Percentiles rank a stretch among this genome's conserved stretches.
Evolutionary conservation across 2,888 invertebrate genomes (phyloP).

Genomic region (Sesia apiformis): DNA sequence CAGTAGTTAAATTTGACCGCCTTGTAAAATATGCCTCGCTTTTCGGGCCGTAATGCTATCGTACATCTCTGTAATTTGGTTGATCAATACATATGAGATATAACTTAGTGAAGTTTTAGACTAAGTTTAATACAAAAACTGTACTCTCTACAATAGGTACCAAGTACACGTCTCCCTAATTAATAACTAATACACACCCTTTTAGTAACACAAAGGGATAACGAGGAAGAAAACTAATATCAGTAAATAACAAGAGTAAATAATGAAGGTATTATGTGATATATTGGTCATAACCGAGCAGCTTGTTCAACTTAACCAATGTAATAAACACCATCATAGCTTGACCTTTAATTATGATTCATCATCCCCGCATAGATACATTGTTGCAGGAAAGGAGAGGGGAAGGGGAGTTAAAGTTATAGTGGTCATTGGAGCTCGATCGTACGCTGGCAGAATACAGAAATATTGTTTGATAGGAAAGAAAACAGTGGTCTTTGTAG

Average conservation of each 20-base stretch:
- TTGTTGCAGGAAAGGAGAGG: background rate
- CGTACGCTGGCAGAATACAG: background rate
- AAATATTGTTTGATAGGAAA: background rate
- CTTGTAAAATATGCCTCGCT: no score
- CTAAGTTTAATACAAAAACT: no score
- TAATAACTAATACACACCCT: no score
- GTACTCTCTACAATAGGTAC: no score
- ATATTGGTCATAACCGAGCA: background rate
- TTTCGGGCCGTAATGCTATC: no score
- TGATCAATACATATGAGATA: no score
- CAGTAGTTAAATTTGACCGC: no score
- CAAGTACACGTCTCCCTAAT: no score
- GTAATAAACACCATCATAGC: background rate
- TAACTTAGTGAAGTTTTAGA: no score
- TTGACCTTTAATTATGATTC: background rate
- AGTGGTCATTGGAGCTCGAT: background rate
- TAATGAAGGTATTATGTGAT: background rate
- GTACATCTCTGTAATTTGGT: no score
- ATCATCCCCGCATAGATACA: background rate
- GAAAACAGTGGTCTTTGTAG: background rate
- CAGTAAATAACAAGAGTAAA: background rate
- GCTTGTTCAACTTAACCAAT: background rate
- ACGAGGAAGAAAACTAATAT: background rate
- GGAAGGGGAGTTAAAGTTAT: background rate
- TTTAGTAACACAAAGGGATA: no score